phyloP scores from a whole-genome alignment of 2,113 vertebrate species.

The Cyanocitta stelleri region DNA sequence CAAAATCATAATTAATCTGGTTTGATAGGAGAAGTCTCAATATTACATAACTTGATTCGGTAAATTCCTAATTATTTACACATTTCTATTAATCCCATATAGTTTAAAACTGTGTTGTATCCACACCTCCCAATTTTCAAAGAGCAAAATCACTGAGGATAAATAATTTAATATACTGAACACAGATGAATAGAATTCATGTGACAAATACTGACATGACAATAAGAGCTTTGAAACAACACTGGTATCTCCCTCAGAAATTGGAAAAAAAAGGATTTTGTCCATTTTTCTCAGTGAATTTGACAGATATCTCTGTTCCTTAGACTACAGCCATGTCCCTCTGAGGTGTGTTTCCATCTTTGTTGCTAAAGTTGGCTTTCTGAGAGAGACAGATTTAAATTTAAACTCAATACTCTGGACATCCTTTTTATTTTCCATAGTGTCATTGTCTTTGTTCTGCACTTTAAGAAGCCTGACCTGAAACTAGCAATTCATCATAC shows the following conservation, averaged over 20 bases:
- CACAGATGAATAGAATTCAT: neutral
- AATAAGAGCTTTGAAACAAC: neutral
- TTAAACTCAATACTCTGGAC: slow-evolving; percentile 38
- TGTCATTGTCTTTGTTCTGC: slow-evolving; percentile 62
- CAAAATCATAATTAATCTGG: neutral
- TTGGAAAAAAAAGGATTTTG: neutral
- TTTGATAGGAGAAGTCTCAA: neutral
- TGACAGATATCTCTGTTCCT: neutral
- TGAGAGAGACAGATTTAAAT: slow-evolving; percentile 38
- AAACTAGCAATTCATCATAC: slow-evolving; percentile 51
- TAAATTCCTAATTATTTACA: neutral
- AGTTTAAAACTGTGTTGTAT: neutral
- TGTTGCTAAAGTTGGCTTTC: slow-evolving; percentile 2
- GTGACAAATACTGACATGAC: neutral
- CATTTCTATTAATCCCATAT: neutral
- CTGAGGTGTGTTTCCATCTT: slow-evolving; percentile 12
- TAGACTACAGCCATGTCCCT: neutral
- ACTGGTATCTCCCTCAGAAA: neutral
- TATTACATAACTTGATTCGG: neutral
- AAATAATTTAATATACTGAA: neutral
- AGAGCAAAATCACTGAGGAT: neutral
- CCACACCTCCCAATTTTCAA: neutral
- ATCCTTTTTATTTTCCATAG: slow-evolving; percentile 57
- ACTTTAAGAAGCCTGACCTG: slow-evolving; percentile 31
- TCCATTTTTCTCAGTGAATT: neutral